Conservation (phyloP, 2,888 invertebrate species). For the Netelia inedita region DNA sequence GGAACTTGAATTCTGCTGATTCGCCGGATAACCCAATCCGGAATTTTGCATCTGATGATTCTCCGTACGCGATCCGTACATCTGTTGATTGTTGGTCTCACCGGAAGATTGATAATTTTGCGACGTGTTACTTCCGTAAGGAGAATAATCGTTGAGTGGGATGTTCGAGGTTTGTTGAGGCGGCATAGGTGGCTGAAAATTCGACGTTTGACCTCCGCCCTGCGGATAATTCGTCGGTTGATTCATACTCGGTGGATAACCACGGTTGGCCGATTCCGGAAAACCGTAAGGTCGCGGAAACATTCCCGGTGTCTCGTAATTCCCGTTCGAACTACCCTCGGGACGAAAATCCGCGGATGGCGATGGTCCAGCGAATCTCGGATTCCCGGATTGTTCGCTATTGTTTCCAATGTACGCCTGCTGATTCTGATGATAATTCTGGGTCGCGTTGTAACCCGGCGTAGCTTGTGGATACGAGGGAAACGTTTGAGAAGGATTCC, state of each 20-base stretch:
- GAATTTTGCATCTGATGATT: slow-evolving; percentile 75
- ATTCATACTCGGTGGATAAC: slow-evolving; percentile 77
- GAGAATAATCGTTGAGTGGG: slow-evolving; percentile 78
- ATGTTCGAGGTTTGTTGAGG: slow-evolving; percentile 78
- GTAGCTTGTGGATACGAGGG: slow-evolving; percentile 77
- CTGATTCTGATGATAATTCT: slow-evolving; percentile 68
- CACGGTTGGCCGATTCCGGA: slow-evolving; percentile 78
- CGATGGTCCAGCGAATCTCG: slow-evolving; percentile 70
- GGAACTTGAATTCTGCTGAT: slow-evolving; percentile 73
- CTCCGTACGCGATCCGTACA: slow-evolving; percentile 77
- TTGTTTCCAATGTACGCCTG: slow-evolving; percentile 65
- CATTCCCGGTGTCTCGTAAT: slow-evolving; percentile 78
- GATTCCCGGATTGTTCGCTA: slow-evolving; percentile 66
- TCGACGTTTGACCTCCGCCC: slow-evolving; percentile 71
- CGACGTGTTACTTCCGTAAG: slow-evolving; percentile 77
- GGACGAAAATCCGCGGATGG: slow-evolving; percentile 75
- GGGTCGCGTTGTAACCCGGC: slow-evolving; percentile 75
- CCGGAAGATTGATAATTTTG: slow-evolving; percentile 77
- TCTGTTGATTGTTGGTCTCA: slow-evolving; percentile 71
- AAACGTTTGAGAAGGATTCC: slow-evolving; percentile 76
- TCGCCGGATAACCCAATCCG: slow-evolving; percentile 72
- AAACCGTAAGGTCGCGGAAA: slow-evolving; percentile 80
- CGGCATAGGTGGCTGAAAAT: slow-evolving; percentile 75
- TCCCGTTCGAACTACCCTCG: slow-evolving; percentile 77
- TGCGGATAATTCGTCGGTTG: slow-evolving; percentile 79